phyloP scores from a whole-genome alignment of 2,888 invertebrate genomes.

The Dynastes grantii region DNA sequence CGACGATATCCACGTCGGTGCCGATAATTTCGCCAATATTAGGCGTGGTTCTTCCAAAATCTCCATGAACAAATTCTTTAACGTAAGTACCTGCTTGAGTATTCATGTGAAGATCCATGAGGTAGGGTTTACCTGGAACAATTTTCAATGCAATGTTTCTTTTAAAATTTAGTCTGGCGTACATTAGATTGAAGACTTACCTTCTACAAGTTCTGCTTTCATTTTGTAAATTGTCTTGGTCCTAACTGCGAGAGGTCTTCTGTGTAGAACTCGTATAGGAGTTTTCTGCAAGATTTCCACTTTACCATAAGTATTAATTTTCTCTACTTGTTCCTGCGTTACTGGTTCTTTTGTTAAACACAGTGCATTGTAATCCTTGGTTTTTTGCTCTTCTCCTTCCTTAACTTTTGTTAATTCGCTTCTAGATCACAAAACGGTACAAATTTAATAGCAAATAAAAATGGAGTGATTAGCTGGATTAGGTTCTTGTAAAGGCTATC shows the following conservation, averaged over 20 bases:
- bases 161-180: background rate
- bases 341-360: conserved; percentile 73
- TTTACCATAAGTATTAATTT: conserved; percentile 66
- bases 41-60: conserved; percentile 91
- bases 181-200: conserved; percentile 56
- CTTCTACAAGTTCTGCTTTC: conserved; percentile 74
- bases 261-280: conserved; percentile 91
- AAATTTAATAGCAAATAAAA: too few species aligned
- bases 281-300: conserved; percentile 86
- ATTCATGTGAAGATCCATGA: conserved; percentile 79
- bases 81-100: conserved; percentile 97
- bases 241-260: conserved; percentile 83
- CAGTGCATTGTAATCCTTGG: conserved; percentile 89
- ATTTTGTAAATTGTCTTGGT: conserved; percentile 79
- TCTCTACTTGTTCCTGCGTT: conserved; percentile 73
- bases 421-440: conserved; percentile 67
- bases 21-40: conserved; percentile 81
- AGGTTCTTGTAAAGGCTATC: too few species aligned
- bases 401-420: conserved; percentile 82
- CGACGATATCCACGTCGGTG: conserved; percentile 87
- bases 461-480: too few species aligned
- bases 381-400: conserved; percentile 90
- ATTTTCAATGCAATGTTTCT: background rate
- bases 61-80: conserved; percentile 98
- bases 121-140: conserved; percentile 69